Conservation (phyloP, 92 coral and sea anemone genomes). For the Phenganax subtilis region DNA sequence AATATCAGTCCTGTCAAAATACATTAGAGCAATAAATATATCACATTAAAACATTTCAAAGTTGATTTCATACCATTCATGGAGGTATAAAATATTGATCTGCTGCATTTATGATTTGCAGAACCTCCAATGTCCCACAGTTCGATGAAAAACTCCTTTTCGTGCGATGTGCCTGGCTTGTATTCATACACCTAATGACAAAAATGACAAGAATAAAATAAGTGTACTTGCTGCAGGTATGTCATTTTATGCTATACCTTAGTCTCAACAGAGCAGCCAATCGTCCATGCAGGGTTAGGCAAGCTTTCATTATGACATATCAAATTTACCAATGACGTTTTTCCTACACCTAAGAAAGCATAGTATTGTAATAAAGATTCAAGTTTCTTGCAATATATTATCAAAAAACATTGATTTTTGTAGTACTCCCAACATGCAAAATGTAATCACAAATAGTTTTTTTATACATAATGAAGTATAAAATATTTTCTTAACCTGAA, state of each 20-base stretch:
- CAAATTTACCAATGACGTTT: slow-evolving; percentile 83
- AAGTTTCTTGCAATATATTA: background rate
- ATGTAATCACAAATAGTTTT: background rate
- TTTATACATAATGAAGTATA: background rate
- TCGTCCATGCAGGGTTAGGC: slow-evolving; percentile 95
- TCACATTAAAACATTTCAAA: background rate
- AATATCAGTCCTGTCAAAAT: slow-evolving; percentile 56
- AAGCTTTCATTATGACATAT: slow-evolving; percentile 87
- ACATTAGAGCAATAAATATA: background rate
- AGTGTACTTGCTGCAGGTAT: background rate
- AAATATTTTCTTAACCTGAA: slow-evolving; percentile 47
- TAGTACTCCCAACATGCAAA: background rate
- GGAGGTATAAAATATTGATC: slow-evolving; percentile 81
- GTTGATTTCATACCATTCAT: slow-evolving; percentile 60
- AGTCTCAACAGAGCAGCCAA: slow-evolving; percentile 93
- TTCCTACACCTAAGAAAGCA: slow-evolving; percentile 62
- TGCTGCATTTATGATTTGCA: slow-evolving; percentile 84
- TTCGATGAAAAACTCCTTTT: slow-evolving; percentile 84
- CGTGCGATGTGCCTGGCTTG: slow-evolving; percentile 73
- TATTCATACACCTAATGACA: slow-evolving; percentile 60
- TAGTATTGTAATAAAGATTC: background rate
- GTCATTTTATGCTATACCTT: slow-evolving; percentile 33
- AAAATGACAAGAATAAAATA: background rate
- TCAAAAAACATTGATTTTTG: background rate
- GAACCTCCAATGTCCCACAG: slow-evolving; percentile 99